Percentiles rank a stretch among this genome's conserved stretches.
Evolutionary conservation across 2,888 invertebrate species (phyloP).

Genomic region (Apantesis nais): DNA sequence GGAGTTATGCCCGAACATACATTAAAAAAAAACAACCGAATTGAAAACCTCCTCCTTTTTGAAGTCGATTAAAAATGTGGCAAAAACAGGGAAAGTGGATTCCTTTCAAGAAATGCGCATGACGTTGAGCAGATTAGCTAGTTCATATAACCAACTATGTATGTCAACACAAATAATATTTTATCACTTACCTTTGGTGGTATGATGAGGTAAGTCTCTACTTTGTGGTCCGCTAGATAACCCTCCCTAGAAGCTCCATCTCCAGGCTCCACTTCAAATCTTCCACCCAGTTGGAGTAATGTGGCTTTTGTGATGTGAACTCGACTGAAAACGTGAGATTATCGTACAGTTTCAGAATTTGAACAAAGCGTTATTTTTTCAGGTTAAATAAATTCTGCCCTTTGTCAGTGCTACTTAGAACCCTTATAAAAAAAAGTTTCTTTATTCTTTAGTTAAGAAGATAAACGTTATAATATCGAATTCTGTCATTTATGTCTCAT

Average conservation of each 20-base stretch:
- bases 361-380: background rate
- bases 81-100: no score
- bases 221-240: slow-evolving; percentile 94
- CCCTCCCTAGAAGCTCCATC: slow-evolving; percentile 92
- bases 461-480: background rate
- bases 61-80: no score
- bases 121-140: no score
- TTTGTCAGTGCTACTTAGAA: background rate
- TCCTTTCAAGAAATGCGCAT: no score
- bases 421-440: background rate
- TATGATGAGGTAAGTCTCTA: slow-evolving; percentile 94
- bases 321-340: slow-evolving; percentile 82
- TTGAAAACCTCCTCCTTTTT: no score
- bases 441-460: background rate
- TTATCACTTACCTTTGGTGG: slow-evolving; percentile 90
- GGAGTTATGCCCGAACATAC: no score
- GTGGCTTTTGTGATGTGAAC: slow-evolving; percentile 96
- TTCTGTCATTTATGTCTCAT: background rate
- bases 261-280: slow-evolving; percentile 94
- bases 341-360: background rate
- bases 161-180: background rate
- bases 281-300: slow-evolving; percentile 90
- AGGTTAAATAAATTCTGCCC: background rate
- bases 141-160: background rate
- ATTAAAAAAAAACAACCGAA: no score